phyloP scores from a whole-genome alignment of 2,797 vertebrate genomes.

The Enoplosus armatus region DNA sequence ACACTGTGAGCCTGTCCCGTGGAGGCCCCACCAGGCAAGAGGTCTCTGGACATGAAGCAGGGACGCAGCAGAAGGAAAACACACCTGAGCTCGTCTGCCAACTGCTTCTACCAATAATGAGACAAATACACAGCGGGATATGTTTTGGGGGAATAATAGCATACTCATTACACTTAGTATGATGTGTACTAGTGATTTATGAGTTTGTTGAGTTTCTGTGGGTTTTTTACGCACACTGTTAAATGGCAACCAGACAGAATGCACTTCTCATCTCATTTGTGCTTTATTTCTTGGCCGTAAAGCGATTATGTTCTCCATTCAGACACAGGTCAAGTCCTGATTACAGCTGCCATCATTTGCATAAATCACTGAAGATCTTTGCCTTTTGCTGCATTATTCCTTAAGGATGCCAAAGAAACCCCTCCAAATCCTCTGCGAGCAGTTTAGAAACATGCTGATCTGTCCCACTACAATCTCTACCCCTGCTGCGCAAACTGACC shows the following conservation, averaged over 20 bases:
- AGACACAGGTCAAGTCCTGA: neutral
- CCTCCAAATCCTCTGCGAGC: constrained; percentile 9
- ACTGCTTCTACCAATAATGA: neutral
- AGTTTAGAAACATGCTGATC: constrained; percentile 34
- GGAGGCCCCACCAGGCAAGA: neutral
- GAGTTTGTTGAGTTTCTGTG: no score
- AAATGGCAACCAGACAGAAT: neutral
- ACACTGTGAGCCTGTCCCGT: neutral
- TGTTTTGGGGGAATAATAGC: no score
- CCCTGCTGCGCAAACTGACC: neutral
- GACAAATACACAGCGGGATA: neutral
- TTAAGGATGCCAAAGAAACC: neutral
- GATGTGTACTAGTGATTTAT: no score
- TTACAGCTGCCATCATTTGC: neutral
- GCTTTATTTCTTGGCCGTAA: neutral
- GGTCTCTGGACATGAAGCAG: neutral
- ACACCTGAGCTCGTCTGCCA: neutral
- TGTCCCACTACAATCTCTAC: neutral
- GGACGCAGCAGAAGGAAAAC: neutral
- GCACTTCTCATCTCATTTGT: neutral
- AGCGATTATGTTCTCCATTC: neutral
- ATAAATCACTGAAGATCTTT: constrained; percentile 10
- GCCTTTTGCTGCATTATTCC: constrained; percentile 7
- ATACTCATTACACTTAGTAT: no score
- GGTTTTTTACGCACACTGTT: no score